Evolutionary conservation across 2,113 vertebrate genomes (phyloP), one percentile per base, ranked within the genome.

Genomic region (Nyctibius bracteatus): DNA sequence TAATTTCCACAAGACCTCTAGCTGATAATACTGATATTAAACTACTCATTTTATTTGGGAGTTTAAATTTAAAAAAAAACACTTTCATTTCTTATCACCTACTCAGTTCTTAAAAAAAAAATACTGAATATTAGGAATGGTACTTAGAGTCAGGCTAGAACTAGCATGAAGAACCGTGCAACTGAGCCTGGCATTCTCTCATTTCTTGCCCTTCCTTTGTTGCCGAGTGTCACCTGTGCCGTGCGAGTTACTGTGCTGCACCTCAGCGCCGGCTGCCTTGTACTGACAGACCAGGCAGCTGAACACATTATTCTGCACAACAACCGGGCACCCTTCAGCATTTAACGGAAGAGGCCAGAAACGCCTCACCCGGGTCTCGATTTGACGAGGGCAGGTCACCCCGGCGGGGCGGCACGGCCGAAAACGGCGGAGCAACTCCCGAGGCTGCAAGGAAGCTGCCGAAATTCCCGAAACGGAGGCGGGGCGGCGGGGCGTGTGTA

Each of bases 201-300:
- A 7, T 43, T 73, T 15, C 77, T 35, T 21, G 74, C 43, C 94
- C 90, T 94, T 93, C 90, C 95, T 95, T 95, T 97, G 95, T 92
- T 82, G 79, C 93, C 91, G 22, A 22, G 66, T 85, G 89, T 90
- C 96, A 96, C 94, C 96, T 96, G 94, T 43, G 80, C 93, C 1
- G 75, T 6, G 81, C 78, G 78, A 61, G 63, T 12, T 33, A 5
- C 86, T 5, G 63, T 5, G 84, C 92, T 77, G 31, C 92, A 17
- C 95, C 90, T 17, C 85, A 23, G 86, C 62, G 58, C 49, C 62
- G 72, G 81, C 90, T 9, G 72, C 78, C 83, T 4, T 5, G 52
- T 3, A 27, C 75, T 7, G 58, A 2, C 68, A 41, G 17, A 19
- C 28, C 57, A 3, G 17, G 17, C 58, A 10, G 54, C 46, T 4